Evolutionary conservation across 2,113 vertebrate genomes (phyloP).

Genomic region (Otolemur garnettii): DNA sequence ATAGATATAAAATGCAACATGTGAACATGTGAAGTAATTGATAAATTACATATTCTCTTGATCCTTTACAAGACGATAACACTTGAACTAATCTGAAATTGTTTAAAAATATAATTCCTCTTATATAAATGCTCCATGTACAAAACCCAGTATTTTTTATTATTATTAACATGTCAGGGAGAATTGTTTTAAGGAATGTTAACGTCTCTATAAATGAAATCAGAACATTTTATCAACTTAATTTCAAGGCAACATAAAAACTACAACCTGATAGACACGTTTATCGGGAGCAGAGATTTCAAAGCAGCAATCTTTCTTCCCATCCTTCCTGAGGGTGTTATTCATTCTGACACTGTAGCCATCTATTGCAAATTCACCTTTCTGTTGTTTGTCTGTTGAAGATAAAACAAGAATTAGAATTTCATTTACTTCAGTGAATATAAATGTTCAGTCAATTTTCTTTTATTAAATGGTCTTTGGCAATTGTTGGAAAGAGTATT

Average conservation of each 20-base stretch:
- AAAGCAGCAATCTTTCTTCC: constrained; percentile 98
- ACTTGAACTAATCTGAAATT: constrained; percentile 81
- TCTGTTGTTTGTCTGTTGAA: constrained; percentile 97
- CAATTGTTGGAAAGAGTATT: constrained; percentile 69
- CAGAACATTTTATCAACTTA: constrained; percentile 88
- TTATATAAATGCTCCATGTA: constrained; percentile 76
- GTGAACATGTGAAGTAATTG: constrained; percentile 79
- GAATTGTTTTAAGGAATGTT: constrained; percentile 87
- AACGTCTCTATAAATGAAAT: constrained; percentile 86
- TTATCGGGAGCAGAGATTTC: constrained; percentile 97
- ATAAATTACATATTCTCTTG: constrained; percentile 84
- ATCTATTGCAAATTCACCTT: constrained; percentile 96
- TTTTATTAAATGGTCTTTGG: constrained; percentile 83
- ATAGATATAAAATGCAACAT: constrained; percentile 84
- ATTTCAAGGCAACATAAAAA: constrained; percentile 87
- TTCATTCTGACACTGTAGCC: constrained; percentile 96
- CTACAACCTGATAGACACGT: constrained; percentile 95
- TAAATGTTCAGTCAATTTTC: constrained; percentile 79
- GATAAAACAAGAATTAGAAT: constrained; percentile 86
- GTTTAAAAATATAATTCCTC: constrained; percentile 75
- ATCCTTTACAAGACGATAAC: constrained; percentile 82
- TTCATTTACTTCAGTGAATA: constrained; percentile 82
- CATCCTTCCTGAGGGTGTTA: constrained; percentile 94
- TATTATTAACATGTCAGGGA: constrained; percentile 80
- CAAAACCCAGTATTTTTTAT: constrained; percentile 70